Conservation (phyloP, 1,140 invertebrate species). For the Drosophila tropicalis region DNA sequence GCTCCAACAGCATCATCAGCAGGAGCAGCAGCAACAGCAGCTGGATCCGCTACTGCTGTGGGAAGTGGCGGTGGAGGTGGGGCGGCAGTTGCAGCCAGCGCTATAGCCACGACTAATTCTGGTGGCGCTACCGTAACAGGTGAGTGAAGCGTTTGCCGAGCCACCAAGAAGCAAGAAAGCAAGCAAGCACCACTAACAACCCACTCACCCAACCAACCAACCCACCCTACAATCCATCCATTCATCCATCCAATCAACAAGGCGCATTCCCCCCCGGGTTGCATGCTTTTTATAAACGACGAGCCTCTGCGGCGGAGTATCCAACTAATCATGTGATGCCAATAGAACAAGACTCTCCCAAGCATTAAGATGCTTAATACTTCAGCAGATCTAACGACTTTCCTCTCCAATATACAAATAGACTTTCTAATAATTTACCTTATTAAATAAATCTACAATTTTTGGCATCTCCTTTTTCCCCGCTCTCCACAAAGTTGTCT, state of each 20-base stretch:
- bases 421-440: too few relatives aligned
- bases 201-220: too few relatives aligned
- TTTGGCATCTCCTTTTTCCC: too few relatives aligned
- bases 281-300: slow-evolving; percentile 29
- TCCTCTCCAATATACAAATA: too few relatives aligned
- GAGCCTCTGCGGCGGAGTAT: background rate
- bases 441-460: too few relatives aligned
- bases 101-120: slow-evolving; percentile 61
- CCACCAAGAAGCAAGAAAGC: background rate
- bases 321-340: too few relatives aligned
- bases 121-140: slow-evolving; percentile 72
- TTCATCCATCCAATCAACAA: background rate
- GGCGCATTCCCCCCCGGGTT: background rate
- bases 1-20: slow-evolving; percentile 42
- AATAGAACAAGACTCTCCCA: too few relatives aligned
- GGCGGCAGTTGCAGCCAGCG: slow-evolving; percentile 54
- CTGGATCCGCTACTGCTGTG: slow-evolving; percentile 54
- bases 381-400: too few relatives aligned
- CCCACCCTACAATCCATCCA: slow-evolving; percentile 1
- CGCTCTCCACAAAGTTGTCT: too few relatives aligned
- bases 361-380: too few relatives aligned
- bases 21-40: slow-evolving; percentile 36
- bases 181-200: background rate
- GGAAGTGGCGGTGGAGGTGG: slow-evolving; percentile 55
- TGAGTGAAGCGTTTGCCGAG: slow-evolving; percentile 58